These are phyloP conservation scores for Oedothorax gibbosus DNA, from an alignment of 1,140 invertebrate species.

Conservation along the genomic window DNA sequence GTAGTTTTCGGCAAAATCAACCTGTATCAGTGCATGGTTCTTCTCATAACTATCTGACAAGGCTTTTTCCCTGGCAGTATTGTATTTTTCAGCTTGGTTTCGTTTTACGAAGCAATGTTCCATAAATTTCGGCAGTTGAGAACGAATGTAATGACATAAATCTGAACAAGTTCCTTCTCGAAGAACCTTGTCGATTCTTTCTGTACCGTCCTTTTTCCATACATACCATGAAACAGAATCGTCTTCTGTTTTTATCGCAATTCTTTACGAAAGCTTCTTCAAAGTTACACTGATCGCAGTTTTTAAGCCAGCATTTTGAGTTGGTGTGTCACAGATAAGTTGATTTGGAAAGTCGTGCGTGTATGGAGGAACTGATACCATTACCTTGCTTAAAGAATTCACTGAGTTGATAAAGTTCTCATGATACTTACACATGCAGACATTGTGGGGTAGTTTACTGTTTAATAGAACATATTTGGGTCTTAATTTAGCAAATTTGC, in stretches of 20 bases:
- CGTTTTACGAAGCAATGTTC: background rate
- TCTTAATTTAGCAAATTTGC: too few species aligned
- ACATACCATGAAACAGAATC: background rate
- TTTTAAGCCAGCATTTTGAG: background rate
- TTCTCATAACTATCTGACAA: background rate
- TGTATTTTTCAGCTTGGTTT: background rate
- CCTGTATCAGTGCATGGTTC: background rate
- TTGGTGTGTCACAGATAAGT: background rate
- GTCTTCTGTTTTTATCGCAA: background rate
- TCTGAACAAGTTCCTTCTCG: background rate
- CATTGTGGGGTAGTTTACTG: slow-evolving; percentile 26
- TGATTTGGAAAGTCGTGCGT: background rate
- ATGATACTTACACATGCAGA: slow-evolving; percentile 15
- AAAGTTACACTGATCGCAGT: too few species aligned
- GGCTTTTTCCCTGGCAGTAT: background rate
- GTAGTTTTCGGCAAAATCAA: slow-evolving; percentile 16
- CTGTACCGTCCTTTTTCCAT: background rate
- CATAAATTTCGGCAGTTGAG: background rate
- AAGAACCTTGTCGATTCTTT: background rate
- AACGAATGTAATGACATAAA: background rate
- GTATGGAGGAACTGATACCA: background rate
- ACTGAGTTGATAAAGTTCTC: slow-evolving; percentile 20
- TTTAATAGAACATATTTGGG: background rate
- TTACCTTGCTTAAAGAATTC: background rate
- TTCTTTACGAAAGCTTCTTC: too few species aligned